Evolutionary conservation across 2,888 invertebrate species (phyloP).

Genomic region (Monochamus alternatus): DNA sequence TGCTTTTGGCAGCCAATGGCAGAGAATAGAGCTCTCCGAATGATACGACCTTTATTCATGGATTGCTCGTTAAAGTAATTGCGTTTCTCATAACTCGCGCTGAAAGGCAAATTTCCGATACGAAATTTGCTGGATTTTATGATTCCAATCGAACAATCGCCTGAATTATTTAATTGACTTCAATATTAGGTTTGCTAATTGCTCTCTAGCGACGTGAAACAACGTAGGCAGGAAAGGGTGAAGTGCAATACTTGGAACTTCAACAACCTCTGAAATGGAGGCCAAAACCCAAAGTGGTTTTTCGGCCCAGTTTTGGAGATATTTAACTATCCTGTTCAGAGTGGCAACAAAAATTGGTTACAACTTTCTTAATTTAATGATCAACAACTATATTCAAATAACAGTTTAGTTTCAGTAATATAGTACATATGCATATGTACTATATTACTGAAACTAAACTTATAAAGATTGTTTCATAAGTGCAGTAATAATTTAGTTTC

Average conservation of each 20-base stretch:
- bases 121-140: constrained; percentile 23
- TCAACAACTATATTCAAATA: too few relatives aligned
- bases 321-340: too few relatives aligned
- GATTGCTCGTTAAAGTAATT: constrained; percentile 29
- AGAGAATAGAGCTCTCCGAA: neutral
- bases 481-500: too few relatives aligned
- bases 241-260: neutral
- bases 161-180: constrained; percentile 10
- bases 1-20: neutral
- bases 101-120: constrained; percentile 25
- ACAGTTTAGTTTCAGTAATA: too few relatives aligned
- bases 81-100: constrained; percentile 15
- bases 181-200: constrained; percentile 21
- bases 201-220: constrained; percentile 3
- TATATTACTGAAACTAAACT: too few relatives aligned
- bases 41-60: constrained; percentile 23
- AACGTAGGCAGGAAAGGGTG: neutral
- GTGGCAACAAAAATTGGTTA: too few relatives aligned
- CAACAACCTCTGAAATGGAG: too few relatives aligned
- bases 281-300: too few relatives aligned
- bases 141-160: constrained; percentile 19
- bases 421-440: too few relatives aligned
- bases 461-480: too few relatives aligned
- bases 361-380: too few relatives aligned
- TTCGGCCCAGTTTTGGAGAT: too few relatives aligned